Percentiles rank a stretch among this genome's conserved stretches.
These are phyloP conservation scores for Nineta flava DNA, from an alignment of 2,888 invertebrate species.

Conservation along the genomic window DNA sequence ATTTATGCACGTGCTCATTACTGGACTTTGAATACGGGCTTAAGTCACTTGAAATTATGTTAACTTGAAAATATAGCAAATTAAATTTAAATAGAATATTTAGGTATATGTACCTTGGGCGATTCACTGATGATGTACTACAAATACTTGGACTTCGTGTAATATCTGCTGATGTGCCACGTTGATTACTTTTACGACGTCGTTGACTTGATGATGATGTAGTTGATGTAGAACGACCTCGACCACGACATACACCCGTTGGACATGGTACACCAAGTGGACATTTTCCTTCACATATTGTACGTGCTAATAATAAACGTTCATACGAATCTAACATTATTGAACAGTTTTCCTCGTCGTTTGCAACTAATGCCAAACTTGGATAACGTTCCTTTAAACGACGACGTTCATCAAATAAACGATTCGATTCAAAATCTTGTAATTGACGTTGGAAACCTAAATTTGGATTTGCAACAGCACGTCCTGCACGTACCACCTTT, in stretches of 20 bases:
- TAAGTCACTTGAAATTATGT: too few species aligned
- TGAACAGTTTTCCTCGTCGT: conserved; percentile 61
- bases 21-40: too few species aligned
- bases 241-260: conserved; percentile 49
- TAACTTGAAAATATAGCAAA: too few species aligned
- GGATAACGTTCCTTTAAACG: conserved; percentile 74
- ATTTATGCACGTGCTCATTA: too few species aligned
- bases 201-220: background rate
- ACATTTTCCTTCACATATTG: conserved; percentile 79
- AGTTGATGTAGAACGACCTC: conserved; percentile 13
- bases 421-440: conserved; percentile 74
- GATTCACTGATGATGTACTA: conserved; percentile 15
- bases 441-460: conserved; percentile 89
- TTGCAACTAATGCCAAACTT: conserved; percentile 52
- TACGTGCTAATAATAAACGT: conserved; percentile 56
- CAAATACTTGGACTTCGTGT: conserved; percentile 25
- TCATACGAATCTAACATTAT: conserved; percentile 71
- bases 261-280: conserved; percentile 72
- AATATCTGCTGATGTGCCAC: conserved; percentile 16
- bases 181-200: conserved; percentile 3
- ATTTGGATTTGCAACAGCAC: conserved; percentile 90
- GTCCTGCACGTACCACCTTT: conserved; percentile 81
- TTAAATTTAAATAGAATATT: too few species aligned
- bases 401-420: conserved; percentile 61
- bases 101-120: conserved; percentile 11